Evolutionary conservation across 2,888 invertebrate species (phyloP).

Genomic region (Prosopocoilus inquinatus): DNA sequence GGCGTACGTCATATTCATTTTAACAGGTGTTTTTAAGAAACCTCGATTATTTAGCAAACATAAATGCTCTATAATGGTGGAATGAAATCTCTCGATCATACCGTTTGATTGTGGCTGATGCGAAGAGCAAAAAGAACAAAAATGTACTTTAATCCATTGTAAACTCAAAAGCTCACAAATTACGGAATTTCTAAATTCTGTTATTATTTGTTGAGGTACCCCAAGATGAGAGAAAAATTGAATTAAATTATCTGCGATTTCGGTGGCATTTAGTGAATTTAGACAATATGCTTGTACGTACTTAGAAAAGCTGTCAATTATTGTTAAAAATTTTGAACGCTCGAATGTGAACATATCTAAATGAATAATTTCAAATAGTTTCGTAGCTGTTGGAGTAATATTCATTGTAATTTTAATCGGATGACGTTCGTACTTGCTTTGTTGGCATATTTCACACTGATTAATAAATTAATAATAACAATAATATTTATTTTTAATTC

Average conservation of each 20-base stretch:
- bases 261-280: too few relatives aligned
- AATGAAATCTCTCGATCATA: too few relatives aligned
- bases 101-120: too few relatives aligned
- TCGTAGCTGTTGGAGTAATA: not conserved
- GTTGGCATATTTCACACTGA: not conserved
- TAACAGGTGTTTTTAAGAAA: too few relatives aligned
- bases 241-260: too few relatives aligned
- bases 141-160: not conserved
- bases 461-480: conserved; percentile 10
- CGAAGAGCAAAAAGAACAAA: too few relatives aligned
- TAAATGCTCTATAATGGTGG: too few relatives aligned
- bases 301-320: not conserved
- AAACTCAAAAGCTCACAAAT: not conserved
- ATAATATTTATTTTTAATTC: conserved; percentile 13
- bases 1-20: too few relatives aligned
- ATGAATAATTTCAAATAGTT: not conserved
- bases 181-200: not conserved
- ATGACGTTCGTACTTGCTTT: not conserved
- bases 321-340: not conserved
- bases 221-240: too few relatives aligned
- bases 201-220: too few relatives aligned
- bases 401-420: not conserved
- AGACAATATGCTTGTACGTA: conserved; percentile 1
- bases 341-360: not conserved
- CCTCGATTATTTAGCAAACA: too few relatives aligned